Conservation (phyloP, 1,140 invertebrate genomes). For the Pseudomyrmex pallidus region DNA sequence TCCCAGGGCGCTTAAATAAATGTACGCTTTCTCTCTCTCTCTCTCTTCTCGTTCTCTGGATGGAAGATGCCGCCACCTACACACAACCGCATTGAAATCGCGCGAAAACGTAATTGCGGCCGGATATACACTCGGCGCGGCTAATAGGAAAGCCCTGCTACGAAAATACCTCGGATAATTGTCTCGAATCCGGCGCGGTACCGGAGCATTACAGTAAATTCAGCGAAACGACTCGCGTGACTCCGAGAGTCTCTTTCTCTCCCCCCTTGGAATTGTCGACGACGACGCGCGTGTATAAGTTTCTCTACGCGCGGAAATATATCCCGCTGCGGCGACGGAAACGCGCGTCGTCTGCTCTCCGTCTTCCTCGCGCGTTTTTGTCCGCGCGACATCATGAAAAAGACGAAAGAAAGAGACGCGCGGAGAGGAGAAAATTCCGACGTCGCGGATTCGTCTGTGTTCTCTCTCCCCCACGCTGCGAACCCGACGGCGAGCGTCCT, state of each 20-base stretch:
- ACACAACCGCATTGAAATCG: constrained; percentile 19
- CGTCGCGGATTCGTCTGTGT: constrained; percentile 17
- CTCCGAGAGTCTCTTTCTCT: not conserved
- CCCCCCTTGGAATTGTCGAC: constrained; percentile 29
- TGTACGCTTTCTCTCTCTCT: not conserved
- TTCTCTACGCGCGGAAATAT: not conserved
- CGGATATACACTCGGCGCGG: constrained; percentile 22
- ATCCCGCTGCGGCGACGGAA: constrained; percentile 29
- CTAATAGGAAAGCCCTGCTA: constrained; percentile 78
- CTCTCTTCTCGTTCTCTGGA: not conserved
- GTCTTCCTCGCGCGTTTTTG: constrained; percentile 28
- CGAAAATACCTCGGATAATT: constrained; percentile 79
- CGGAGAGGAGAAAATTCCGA: constrained; percentile 64
- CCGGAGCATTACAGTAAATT: constrained; percentile 73
- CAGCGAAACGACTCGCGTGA: constrained; percentile 71
- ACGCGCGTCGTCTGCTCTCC: not conserved
- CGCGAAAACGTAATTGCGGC: constrained; percentile 57
- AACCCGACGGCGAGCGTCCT: not conserved
- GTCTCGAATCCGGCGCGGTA: constrained; percentile 67
- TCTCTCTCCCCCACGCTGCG: not conserved
- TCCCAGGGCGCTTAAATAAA: not conserved
- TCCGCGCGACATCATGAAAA: not conserved
- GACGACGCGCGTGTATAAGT: constrained; percentile 9
- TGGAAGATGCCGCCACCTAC: constrained; percentile 48
- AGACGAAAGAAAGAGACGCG: too few species aligned